These are phyloP conservation scores for Spilosoma lubricipeda DNA, from an alignment of 2,888 invertebrate species.

Conservation along the genomic window DNA sequence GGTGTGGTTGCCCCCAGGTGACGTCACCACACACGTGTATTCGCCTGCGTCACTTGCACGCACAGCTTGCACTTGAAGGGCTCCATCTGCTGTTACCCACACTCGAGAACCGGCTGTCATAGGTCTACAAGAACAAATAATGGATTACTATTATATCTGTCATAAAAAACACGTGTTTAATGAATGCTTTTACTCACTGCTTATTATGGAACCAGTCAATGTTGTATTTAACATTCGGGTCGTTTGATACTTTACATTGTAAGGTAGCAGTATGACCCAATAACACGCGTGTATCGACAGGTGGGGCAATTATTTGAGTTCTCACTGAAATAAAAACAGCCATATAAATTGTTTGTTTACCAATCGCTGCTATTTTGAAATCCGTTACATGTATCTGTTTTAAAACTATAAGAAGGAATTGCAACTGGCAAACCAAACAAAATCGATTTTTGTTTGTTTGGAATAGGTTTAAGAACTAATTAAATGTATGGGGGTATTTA, in stretches of 20 bases:
- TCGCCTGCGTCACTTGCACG: conserved; percentile 97
- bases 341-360: not conserved
- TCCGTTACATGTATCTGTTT: not conserved
- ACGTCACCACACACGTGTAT: conserved; percentile 96
- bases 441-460: not conserved
- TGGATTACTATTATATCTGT: conserved; percentile 2
- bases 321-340: conserved; percentile 87
- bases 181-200: conserved; percentile 86
- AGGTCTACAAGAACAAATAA: conserved; percentile 61
- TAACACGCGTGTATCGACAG: conserved; percentile 95
- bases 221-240: conserved; percentile 94
- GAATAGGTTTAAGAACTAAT: not conserved
- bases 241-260: conserved; percentile 97
- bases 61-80: conserved; percentile 94
- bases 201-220: conserved; percentile 96
- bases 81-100: conserved; percentile 92
- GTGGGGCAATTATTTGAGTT: conserved; percentile 97
- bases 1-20: conserved; percentile 97
- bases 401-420: too few relatives aligned
- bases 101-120: conserved; percentile 89
- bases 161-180: conserved; percentile 5
- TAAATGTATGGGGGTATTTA: not conserved
- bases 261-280: conserved; percentile 97
- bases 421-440: not conserved
- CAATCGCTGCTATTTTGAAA: not conserved